phyloP scores from a whole-genome alignment of 2,113 vertebrate genomes.

The Apus apus region DNA sequence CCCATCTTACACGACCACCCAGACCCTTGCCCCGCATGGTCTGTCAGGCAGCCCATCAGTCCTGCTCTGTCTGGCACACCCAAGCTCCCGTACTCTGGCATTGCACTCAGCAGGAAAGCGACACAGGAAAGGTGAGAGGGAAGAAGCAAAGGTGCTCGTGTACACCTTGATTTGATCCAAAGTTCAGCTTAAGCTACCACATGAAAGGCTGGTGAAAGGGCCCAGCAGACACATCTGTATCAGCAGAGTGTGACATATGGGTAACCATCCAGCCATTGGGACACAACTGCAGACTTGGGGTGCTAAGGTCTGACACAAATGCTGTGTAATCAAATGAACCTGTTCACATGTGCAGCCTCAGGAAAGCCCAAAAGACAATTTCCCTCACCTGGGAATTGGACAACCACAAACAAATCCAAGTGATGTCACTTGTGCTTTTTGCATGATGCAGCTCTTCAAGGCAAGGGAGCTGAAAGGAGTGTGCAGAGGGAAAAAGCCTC shows the following conservation, averaged over 20 bases:
- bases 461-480: not conserved
- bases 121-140: not conserved
- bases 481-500: not conserved
- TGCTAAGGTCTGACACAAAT: not conserved
- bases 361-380: not conserved
- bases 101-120: fast-evolving
- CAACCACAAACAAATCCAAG: not conserved
- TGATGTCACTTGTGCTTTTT: not conserved
- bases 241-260: fast-evolving
- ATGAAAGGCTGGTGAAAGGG: not conserved
- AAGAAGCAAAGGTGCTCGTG: not conserved
- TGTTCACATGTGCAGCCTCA: not conserved
- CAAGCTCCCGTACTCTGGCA: not conserved
- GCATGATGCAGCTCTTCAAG: not conserved
- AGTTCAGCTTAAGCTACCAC: not conserved
- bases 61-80: not conserved
- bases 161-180: not conserved
- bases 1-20: not conserved
- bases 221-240: not conserved
- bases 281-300: not conserved
- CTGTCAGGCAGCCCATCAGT: not conserved
- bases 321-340: not conserved
- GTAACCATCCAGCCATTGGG: not conserved
- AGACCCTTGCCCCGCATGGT: fast-evolving
- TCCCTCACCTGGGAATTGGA: not conserved